Evolutionary conservation across 2,113 vertebrate genomes (phyloP).

Genomic region (Spilogale gracilis): DNA sequence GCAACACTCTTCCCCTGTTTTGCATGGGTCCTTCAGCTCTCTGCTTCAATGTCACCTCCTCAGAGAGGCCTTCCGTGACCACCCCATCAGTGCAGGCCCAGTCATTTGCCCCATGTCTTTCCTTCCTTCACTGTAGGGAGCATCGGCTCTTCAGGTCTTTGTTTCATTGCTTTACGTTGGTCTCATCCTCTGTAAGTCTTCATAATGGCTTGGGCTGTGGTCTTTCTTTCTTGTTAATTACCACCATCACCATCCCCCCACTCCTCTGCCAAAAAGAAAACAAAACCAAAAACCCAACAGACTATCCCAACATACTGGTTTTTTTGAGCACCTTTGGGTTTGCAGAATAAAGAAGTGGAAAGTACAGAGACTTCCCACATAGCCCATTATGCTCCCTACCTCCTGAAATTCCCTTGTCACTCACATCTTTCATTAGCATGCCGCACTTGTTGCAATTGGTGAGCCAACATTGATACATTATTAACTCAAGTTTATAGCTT

Average conservation of each 20-base stretch:
- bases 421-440: not conserved
- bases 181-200: not conserved
- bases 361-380: not conserved
- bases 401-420: not conserved
- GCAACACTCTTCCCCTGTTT: rapidly evolving
- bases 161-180: not conserved
- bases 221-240: not conserved
- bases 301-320: no score
- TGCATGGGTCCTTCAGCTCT: not conserved
- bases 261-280: no score
- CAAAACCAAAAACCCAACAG: not conserved
- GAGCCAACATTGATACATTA: not conserved
- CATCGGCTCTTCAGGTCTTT: not conserved
- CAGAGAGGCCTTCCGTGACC: not conserved
- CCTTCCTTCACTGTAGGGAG: not conserved
- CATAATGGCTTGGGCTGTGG: not conserved
- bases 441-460: not conserved
- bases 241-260: no score
- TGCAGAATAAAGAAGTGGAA: not conserved
- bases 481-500: not conserved
- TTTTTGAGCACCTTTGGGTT: not conserved
- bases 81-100: rapidly evolving
- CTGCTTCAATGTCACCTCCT: not conserved
- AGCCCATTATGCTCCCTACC: rapidly evolving
- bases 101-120: not conserved